These are phyloP conservation scores for Catalaphyllia jardinei DNA, from an alignment of 64 coral and sea anemone genomes.

Conservation along the genomic window DNA sequence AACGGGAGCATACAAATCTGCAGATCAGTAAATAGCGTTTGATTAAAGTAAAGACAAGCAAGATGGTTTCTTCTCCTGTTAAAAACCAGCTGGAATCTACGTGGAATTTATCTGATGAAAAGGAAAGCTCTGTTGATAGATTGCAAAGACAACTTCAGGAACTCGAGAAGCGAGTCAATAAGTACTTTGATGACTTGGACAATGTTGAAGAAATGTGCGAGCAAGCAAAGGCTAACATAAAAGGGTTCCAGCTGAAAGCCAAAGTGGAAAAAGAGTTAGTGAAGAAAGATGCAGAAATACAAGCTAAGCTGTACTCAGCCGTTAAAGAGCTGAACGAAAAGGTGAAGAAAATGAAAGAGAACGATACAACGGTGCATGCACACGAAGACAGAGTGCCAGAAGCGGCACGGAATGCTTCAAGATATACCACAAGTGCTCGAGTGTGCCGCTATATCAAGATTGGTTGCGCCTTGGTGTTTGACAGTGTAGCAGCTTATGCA, in stretches of 20 bases:
- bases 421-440: neutral
- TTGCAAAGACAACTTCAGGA: neutral
- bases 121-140: constrained; percentile 3
- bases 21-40: neutral
- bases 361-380: neutral
- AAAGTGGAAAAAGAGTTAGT: neutral
- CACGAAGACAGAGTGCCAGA: neutral
- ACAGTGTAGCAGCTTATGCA: neutral
- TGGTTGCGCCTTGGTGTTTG: neutral
- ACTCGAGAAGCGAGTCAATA: neutral
- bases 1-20: neutral
- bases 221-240: neutral
- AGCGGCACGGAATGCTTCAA: neutral
- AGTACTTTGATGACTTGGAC: neutral
- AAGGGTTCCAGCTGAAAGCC: constrained; percentile 4
- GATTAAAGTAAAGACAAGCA: neutral
- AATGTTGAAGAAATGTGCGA: neutral
- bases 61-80: neutral
- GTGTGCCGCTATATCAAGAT: neutral
- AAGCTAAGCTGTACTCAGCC: neutral
- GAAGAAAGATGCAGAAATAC: neutral
- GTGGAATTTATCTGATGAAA: neutral
- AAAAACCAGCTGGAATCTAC: neutral
- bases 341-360: neutral
- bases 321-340: constrained; percentile 5